Percentiles rank a stretch among this genome's conserved stretches.
Conservation (phyloP, 2,113 vertebrate species). For the Protomyctophum bolini region DNA sequence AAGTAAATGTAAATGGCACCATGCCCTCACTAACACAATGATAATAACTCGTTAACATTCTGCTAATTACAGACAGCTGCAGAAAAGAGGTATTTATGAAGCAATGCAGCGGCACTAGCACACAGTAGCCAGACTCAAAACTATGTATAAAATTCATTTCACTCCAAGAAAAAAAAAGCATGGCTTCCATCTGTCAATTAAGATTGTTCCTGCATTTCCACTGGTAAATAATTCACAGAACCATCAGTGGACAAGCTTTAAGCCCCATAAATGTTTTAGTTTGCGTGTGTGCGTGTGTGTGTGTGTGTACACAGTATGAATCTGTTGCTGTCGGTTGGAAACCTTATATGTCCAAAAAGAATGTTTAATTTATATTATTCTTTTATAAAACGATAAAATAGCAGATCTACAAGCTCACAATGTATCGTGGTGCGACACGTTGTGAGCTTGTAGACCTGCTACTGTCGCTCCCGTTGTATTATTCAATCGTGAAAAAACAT, state of each 20-base stretch:
- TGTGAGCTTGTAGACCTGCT: too few species aligned
- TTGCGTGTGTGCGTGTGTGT: slow-evolving; percentile 24
- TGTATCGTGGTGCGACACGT: too few species aligned
- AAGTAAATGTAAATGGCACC: too few species aligned
- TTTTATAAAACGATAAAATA: too few species aligned
- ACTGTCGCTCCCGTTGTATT: too few species aligned
- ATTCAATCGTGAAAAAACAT: too few species aligned
- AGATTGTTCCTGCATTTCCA: slow-evolving; percentile 71
- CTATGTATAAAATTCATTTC: slow-evolving; percentile 34
- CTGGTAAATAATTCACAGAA: slow-evolving; percentile 76
- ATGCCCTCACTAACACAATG: not conserved
- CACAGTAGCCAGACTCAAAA: slow-evolving; percentile 24
- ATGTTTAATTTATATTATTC: too few species aligned
- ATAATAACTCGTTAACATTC: slow-evolving; percentile 47
- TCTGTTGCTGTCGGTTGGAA: too few species aligned
- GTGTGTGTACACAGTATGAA: too few species aligned
- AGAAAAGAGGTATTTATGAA: slow-evolving; percentile 23
- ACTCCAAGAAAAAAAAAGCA: slow-evolving; percentile 12
- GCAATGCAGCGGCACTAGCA: slow-evolving; percentile 26
- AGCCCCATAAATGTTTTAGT: slow-evolving; percentile 72
- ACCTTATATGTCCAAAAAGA: too few species aligned
- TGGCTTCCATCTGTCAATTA: slow-evolving; percentile 67
- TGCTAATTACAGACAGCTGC: slow-evolving; percentile 48
- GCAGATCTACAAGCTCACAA: too few species aligned
- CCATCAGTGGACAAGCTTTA: slow-evolving; percentile 72